A percentile compares a stretch with the other conserved stretches of the same genome.
Conservation (phyloP, 2,797 vertebrate species). For the Perodicticus potto region DNA sequence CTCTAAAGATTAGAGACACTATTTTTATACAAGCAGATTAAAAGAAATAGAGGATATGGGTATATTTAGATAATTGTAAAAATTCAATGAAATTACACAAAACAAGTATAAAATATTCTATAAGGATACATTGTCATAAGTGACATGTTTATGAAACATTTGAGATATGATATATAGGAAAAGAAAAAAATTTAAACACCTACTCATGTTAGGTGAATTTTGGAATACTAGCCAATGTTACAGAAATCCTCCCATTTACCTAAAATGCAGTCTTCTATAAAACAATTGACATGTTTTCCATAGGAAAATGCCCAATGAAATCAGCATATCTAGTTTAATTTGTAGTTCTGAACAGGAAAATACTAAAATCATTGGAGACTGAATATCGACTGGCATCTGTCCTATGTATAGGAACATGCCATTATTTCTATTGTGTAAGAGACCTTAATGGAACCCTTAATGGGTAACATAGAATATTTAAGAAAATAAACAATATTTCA, state of each 20-base stretch:
- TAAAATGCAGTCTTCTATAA: slow-evolving; percentile 37
- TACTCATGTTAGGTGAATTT: not conserved
- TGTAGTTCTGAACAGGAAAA: slow-evolving; percentile 45
- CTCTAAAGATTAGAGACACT: not conserved
- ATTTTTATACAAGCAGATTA: not conserved
- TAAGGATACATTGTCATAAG: slow-evolving; percentile 42
- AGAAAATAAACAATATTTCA: slow-evolving; percentile 4
- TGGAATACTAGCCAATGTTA: not conserved
- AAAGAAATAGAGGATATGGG: not conserved
- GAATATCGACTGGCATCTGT: not conserved
- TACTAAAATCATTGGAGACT: not conserved
- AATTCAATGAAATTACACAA: slow-evolving; percentile 12
- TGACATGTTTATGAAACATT: not conserved
- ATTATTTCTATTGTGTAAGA: slow-evolving; percentile 16
- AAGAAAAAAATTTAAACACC: slow-evolving; percentile 35
- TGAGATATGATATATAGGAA: not conserved
- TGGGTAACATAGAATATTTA: slow-evolving; percentile 22
- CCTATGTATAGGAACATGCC: not conserved
- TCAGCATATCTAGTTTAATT: not conserved
- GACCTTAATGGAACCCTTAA: not conserved
- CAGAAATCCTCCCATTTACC: not conserved
- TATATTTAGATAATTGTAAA: slow-evolving; percentile 38
- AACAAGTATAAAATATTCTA: slow-evolving; percentile 3
- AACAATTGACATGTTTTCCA: not conserved
- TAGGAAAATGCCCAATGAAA: slow-evolving; percentile 4